Base-by-base conservation (phyloP, 2,797 vertebrate genomes). In the Miichthys miiuy region DNA sequence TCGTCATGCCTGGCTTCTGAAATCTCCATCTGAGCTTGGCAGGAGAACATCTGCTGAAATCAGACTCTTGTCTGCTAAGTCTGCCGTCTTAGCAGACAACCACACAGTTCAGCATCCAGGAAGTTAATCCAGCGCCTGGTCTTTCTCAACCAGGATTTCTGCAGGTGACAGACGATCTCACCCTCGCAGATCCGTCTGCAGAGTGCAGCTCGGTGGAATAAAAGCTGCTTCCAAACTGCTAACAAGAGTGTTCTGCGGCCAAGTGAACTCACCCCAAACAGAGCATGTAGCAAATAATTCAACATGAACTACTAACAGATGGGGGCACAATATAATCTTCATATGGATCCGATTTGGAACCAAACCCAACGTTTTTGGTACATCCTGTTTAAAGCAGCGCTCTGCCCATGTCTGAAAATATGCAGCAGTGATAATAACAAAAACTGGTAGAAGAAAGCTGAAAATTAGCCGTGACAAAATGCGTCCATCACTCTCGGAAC, bases 331-430 rank as follows among this genome's bases (percentile, higher is more conserved):
- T 87, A 91, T 92, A 92, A 91, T 93, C 91, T 89, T 93, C 94
- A 94, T 91, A 90, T 94, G 94, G 93, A 94, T 93, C 89, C 86
- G 76, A 94, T 95, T 93, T 92, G 86, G 88, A 91, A 85, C 69
- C 85, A 30, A 87, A 91, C 60, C 87, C 85, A 68, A 75, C 44
- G 18, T 85, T 89, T 38, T 88, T 71, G 85, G 89, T 80, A 82
- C 83, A 86, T 92, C 90, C 92, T 87, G 92, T 92, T 93, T 91
- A 91, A 92, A 84, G 81, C 81, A 58, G 72, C 6, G 61, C 79
- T 81, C 73, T 78, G 83, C 79, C 83, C 66, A 10, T 57, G 78
- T 88, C 75, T 88, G 84, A 66, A 91, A 87, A 81, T 84, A 84
- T 76, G 87, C 63, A 76, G 75, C 69, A 52, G 75, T 60, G 79